Evolutionary conservation across 2,888 invertebrate species (phyloP), one percentile per base, ranked within the genome.

Genomic region (Rotaria magnacalcarata): DNA sequence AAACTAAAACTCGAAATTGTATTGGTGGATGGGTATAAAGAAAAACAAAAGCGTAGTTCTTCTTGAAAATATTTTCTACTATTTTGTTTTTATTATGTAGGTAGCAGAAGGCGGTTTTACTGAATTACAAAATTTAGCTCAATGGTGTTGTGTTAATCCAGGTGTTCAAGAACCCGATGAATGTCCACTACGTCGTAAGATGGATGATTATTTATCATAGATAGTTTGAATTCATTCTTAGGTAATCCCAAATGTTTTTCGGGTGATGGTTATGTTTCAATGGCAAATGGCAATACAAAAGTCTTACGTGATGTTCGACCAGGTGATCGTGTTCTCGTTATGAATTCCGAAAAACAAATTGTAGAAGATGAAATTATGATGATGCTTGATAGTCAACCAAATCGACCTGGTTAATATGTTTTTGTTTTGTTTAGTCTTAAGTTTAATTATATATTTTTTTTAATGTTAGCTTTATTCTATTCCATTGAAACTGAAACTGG

Each of bases 101-200:
- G 85, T 75, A 24, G 86, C 85, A 34, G 80, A 86, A 75, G 86
- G 86, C 50, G 85, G 85, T 54, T 34, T 86, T 2, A 86, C 85
- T 56, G 86, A 86, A 54, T 60, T 86, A 84, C 86, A 86, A 84
- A 86, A 86, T n/a, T 75, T 86, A 34, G 86, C 86, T 58, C 75
- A 58, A 21, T 86, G 85, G 47, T 86, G 86, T 52, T 86, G 86
- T 60, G 80, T 80, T 80, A 80, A 80, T 80, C 85, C 50, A 41
- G 86, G 86, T 54, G 41, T 86, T 34, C 75, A 85, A 54, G 54
- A 85, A 21, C 52, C 86, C 5, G 75, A 85, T 84, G 86, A 86
- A 85, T 86, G 86, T 86, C 86, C 86, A 34, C 85, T 86, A 60
- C 85, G 85, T 75, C 86, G 86, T 86, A 74, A 56, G 75, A 43